These are phyloP conservation scores for Gobionotothen gibberifrons DNA, from an alignment of 2,797 vertebrate species.

Conservation along the genomic window DNA sequence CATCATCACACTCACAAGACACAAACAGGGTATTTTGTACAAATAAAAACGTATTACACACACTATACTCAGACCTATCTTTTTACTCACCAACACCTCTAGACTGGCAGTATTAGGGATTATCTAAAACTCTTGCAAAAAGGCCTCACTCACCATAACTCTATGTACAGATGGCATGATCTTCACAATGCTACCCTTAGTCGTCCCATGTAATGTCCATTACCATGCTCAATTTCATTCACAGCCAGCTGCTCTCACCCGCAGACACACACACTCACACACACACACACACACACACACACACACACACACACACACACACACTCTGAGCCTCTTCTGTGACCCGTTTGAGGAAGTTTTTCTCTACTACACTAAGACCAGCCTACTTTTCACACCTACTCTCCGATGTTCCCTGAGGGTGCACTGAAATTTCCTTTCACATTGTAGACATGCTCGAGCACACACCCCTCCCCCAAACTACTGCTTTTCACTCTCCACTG, in stretches of 20 bases:
- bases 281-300: background rate
- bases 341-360: conserved; percentile 62
- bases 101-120: conserved; percentile 4
- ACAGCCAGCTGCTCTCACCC: conserved; percentile 40
- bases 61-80: background rate
- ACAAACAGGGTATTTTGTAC: conserved; percentile 43
- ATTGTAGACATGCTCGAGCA: conserved; percentile 39
- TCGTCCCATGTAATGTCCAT: conserved; percentile 58
- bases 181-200: conserved; percentile 39
- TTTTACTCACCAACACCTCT: conserved; percentile 30
- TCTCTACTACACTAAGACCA: conserved; percentile 47
- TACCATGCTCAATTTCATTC: conserved; percentile 54
- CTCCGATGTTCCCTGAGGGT: conserved; percentile 59
- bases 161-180: conserved; percentile 29
- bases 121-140: conserved; percentile 15
- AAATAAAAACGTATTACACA: conserved; percentile 23
- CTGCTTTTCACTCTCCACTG: conserved; percentile 52
- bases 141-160: conserved; percentile 59
- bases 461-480: conserved; percentile 54
- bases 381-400: conserved; percentile 76
- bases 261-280: conserved; percentile 16
- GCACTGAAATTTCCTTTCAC: conserved; percentile 63
- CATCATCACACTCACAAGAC: conserved; percentile 64
- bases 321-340: conserved; percentile 51
- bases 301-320: background rate